Base-by-base conservation (phyloP, 2,888 invertebrate species). In the Drosophila histrio region DNA sequence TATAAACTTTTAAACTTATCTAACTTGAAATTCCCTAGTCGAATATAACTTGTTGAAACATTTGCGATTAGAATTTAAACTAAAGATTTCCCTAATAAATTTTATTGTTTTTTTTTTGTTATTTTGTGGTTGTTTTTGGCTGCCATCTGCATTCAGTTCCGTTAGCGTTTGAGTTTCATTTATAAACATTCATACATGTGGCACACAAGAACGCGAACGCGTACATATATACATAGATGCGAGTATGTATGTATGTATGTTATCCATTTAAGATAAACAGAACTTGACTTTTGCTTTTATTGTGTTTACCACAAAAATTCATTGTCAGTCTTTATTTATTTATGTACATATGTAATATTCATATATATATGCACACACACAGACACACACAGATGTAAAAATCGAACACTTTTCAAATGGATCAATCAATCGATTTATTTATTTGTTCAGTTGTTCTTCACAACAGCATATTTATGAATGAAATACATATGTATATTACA, bases 241-340 rank as follows among this genome's bases (percentile, higher is more conserved):
- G 15, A 17, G 26, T 57, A 26, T 57, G 28, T 30, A 52, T 28
- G 30, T 38, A 21, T 22, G 22, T 28, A 41, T 44, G 44, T 47
- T 60, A 47, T 52, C 43, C 19, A 44, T 38, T 32, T 52, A 46
- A 71, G 38, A 57, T 72, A 71, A 71, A 72, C 72, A 71, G 64
- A 65, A 54, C 52, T 47, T 19, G 26, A 64, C 49, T 44, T 62
- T 58, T 58, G 52, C 46, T 53, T 58, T 58, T 64, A 32, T 44
- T 22, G 36, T 56, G 54, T 63, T 63, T 56, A 62, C 54, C 63
- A 49, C 47, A 26, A 65, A 60, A 30, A 41, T 58, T 63, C 58
- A 63, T 63, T 58, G 43, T 28, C 62, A 43, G 61, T 13, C 28
- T 41, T 39, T 43, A 49, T 62, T 49, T 62, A 57, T 62, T 56